Evolutionary conservation across 2,888 invertebrate genomes (phyloP).

Genomic region (Nebria brevicollis): DNA sequence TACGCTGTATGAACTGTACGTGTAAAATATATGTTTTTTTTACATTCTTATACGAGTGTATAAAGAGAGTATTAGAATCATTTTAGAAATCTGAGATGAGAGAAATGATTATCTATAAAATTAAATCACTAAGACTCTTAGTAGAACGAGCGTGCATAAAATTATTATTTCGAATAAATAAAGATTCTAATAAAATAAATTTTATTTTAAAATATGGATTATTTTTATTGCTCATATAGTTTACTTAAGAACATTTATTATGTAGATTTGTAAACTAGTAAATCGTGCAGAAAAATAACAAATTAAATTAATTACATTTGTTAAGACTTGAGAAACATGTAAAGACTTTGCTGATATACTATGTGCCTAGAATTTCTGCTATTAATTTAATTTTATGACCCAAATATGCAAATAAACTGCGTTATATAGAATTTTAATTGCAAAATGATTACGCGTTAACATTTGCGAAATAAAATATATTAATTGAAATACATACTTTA

Average conservation of each 20-base stretch:
- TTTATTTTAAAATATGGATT: background rate
- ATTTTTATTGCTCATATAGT: background rate
- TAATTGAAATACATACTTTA: background rate
- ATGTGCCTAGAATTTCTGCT: slow-evolving; percentile 12
- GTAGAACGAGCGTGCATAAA: too few species aligned
- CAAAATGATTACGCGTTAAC: background rate
- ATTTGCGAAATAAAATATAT: background rate
- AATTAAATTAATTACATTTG: slow-evolving; percentile 16
- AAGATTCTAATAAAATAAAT: background rate
- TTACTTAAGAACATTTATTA: background rate
- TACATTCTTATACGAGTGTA: too few species aligned
- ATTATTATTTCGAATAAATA: background rate
- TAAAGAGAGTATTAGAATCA: too few species aligned
- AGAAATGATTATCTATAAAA: too few species aligned
- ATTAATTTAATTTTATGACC: slow-evolving; percentile 16
- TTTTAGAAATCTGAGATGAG: too few species aligned
- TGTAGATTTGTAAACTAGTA: background rate
- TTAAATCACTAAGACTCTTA: too few species aligned
- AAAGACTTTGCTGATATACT: slow-evolving; percentile 11
- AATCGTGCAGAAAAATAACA: slow-evolving; percentile 11
- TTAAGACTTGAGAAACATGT: background rate
- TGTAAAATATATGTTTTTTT: too few species aligned
- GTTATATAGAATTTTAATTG: background rate
- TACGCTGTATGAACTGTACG: background rate
- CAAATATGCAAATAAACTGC: slow-evolving; percentile 5